Conservation (phyloP, 1,140 invertebrate species). For the Gryon sp. region DNA sequence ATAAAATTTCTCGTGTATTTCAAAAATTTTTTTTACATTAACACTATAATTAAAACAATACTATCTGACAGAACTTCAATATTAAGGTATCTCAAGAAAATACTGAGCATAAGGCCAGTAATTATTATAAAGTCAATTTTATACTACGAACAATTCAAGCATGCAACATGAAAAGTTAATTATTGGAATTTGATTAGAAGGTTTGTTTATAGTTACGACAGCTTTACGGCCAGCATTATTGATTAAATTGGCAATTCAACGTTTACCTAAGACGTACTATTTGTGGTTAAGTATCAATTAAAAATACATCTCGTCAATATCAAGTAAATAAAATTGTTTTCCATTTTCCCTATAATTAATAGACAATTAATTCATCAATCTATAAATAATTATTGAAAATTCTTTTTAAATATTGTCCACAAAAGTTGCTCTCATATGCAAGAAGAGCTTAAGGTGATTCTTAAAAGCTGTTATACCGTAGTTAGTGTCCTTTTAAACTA, state of each 20-base stretch:
- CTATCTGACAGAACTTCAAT: too few relatives aligned
- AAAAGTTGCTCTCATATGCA: too few relatives aligned
- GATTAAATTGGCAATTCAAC: slow-evolving; percentile 7
- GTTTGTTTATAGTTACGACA: background rate
- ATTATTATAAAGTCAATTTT: background rate
- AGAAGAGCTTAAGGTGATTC: too few relatives aligned
- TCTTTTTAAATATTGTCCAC: too few relatives aligned
- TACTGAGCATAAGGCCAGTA: background rate
- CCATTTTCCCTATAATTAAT: background rate
- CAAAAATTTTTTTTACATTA: too few relatives aligned
- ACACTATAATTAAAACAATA: too few relatives aligned
- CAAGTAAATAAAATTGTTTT: slow-evolving; percentile 1
- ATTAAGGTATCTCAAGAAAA: background rate
- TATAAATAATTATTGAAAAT: too few relatives aligned
- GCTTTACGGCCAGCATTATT: slow-evolving; percentile 8
- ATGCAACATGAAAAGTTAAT: slow-evolving; percentile 9
- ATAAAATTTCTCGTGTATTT: too few relatives aligned
- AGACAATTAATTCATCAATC: too few relatives aligned
- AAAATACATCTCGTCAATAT: background rate
- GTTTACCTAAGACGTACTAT: slow-evolving; percentile 16
- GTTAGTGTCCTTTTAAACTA: too few relatives aligned
- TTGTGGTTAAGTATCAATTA: slow-evolving; percentile 13
- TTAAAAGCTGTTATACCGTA: too few relatives aligned
- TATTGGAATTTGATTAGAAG: background rate
- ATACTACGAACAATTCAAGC: slow-evolving; percentile 2